phyloP scores from a whole-genome alignment of 2,797 vertebrate species.

The Darevskia mixta region DNA sequence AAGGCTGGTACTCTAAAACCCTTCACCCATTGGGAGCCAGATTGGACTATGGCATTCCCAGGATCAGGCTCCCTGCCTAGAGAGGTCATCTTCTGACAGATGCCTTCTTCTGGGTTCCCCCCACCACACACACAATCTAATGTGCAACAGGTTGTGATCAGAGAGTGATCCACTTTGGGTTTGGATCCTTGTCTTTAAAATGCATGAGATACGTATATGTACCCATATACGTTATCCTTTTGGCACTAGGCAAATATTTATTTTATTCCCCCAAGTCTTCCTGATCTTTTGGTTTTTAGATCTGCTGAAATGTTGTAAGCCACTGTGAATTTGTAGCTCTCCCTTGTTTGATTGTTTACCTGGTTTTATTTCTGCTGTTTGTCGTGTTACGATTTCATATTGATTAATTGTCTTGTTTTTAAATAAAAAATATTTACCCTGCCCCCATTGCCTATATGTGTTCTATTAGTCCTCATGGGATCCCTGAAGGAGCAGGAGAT shows the following conservation, averaged over 20 bases:
- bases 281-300: not conserved
- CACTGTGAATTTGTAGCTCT: not conserved
- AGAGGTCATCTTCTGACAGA: not conserved
- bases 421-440: too few species aligned
- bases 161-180: not conserved
- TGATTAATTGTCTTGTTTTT: not conserved
- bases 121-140: too few species aligned
- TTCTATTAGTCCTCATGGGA: not conserved
- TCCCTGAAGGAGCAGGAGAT: not conserved
- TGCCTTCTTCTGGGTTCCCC: not conserved
- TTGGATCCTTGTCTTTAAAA: not conserved
- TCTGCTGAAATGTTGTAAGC: not conserved
- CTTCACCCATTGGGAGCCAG: not conserved
- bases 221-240: too few species aligned
- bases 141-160: not conserved
- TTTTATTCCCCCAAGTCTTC: too few species aligned
- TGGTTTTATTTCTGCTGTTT: not conserved
- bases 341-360: not conserved
- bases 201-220: too few species aligned
- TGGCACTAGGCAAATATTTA: too few species aligned
- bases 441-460: not conserved
- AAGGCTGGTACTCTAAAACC: not conserved
- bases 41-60: not conserved
- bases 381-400: not conserved
- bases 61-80: not conserved